Evolutionary conservation across 2,797 vertebrate genomes (phyloP).

Genomic region (Helarctos malayanus): DNA sequence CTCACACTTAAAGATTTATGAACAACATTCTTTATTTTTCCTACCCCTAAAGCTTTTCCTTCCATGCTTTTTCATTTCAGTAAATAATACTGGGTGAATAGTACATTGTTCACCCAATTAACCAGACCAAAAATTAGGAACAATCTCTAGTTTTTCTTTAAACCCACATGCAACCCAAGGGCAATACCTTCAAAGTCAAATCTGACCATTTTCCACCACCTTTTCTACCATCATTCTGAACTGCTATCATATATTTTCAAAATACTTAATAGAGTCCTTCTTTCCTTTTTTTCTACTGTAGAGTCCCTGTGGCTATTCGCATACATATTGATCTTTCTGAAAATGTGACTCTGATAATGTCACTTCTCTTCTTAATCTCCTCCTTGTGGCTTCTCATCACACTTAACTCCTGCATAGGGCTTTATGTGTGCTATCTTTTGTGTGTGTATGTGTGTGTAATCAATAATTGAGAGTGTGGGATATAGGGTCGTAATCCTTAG

Average conservation of each 20-base stretch:
- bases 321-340: background rate
- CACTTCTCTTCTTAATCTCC: background rate
- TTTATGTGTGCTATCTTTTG: background rate
- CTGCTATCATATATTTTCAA: background rate
- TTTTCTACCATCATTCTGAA: background rate
- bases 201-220: background rate
- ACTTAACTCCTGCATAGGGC: background rate
- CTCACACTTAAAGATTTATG: background rate
- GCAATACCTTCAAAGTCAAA: background rate
- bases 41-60: background rate
- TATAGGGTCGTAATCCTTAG: background rate
- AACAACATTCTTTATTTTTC: background rate
- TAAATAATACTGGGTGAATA: background rate
- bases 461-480: background rate
- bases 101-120: background rate
- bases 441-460: background rate
- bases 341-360: slow-evolving; percentile 17
- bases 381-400: background rate
- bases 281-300: background rate
- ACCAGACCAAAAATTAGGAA: background rate
- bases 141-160: background rate
- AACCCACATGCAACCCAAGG: background rate
- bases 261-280: background rate
- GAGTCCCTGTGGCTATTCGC: background rate
- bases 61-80: background rate